Conservation (phyloP, 2,888 invertebrate genomes). For the Epirrhoe tristata region DNA sequence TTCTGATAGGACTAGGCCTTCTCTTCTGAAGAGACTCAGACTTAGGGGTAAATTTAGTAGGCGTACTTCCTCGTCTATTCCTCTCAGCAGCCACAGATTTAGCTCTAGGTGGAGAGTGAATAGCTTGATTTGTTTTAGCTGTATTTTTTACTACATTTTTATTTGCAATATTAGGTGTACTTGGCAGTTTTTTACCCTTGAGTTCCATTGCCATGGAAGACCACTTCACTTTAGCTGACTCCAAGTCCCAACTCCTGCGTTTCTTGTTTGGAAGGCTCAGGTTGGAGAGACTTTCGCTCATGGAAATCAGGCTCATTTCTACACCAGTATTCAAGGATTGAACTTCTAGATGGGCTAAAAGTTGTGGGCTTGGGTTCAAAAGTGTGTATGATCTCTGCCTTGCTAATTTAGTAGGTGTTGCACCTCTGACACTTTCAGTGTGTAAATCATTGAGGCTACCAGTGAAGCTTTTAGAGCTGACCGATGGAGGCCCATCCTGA, state of each 20-base stretch:
- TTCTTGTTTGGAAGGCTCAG: conserved; percentile 65
- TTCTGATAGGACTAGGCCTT: conserved; percentile 57
- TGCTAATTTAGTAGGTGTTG: conserved; percentile 74
- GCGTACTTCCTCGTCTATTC: conserved; percentile 46
- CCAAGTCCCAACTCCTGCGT: conserved; percentile 79
- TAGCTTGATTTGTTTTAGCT: conserved; percentile 38
- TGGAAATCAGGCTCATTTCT: conserved; percentile 78
- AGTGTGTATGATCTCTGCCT: conserved; percentile 93
- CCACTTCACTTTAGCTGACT: conserved; percentile 80
- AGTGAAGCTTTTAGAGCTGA: conserved; percentile 73
- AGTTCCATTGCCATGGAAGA: conserved; percentile 79
- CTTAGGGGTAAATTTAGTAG: conserved; percentile 53
- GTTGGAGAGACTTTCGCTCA: conserved; percentile 79
- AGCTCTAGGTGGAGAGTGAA: conserved; percentile 46
- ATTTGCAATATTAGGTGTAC: conserved; percentile 36
- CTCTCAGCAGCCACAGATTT: conserved; percentile 55
- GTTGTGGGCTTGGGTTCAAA: conserved; percentile 90
- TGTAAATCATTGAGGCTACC: conserved; percentile 79
- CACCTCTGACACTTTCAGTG: conserved; percentile 62
- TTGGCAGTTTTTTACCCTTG: conserved; percentile 55
- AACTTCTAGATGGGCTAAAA: conserved; percentile 87
- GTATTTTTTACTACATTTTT: conserved; percentile 38
- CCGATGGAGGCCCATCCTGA: conserved; percentile 64
- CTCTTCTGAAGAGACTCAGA: conserved; percentile 60
- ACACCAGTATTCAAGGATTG: conserved; percentile 77